A percentile compares a stretch with the other conserved stretches of the same genome.
phyloP scores from a whole-genome alignment of 2,888 invertebrate genomes.

The Diplazon laetatorius region DNA sequence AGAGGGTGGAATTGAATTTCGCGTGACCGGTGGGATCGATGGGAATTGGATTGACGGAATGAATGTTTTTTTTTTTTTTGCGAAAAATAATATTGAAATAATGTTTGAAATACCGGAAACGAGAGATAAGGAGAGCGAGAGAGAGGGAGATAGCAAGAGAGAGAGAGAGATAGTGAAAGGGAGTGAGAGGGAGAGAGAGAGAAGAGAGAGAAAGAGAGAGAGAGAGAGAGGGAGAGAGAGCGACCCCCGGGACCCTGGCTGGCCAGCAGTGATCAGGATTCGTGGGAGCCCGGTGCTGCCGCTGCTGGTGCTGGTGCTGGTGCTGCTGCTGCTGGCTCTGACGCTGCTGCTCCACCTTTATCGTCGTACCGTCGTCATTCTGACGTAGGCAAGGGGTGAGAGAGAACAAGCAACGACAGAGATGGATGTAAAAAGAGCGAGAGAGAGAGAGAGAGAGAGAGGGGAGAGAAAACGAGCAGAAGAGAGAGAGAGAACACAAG shows the following conservation, averaged over 20 bases:
- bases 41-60: background rate
- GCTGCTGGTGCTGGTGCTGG: slow-evolving; percentile 56
- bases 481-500: no score
- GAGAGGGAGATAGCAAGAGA: no score
- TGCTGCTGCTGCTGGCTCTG: slow-evolving; percentile 57
- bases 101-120: slow-evolving; percentile 49
- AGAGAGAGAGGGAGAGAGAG: no score
- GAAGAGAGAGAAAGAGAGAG: no score
- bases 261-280: slow-evolving; percentile 62
- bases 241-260: slow-evolving; percentile 49
- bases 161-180: no score
- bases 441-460: background rate
- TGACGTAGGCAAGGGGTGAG: slow-evolving; percentile 61
- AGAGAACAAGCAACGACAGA: slow-evolving; percentile 24
- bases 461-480: background rate
- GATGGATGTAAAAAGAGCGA: slow-evolving; percentile 14
- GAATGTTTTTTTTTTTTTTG: no score
- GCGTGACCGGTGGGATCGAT: no score
- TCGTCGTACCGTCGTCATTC: slow-evolving; percentile 57
- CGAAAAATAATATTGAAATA: background rate
- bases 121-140: slow-evolving; percentile 54
- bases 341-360: slow-evolving; percentile 62
- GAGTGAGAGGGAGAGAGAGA: no score
- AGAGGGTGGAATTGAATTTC: no score
- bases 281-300: slow-evolving; percentile 58